These are phyloP conservation scores for Ispidina lecontei DNA, from an alignment of 2,797 vertebrate genomes.

Conservation along the genomic window DNA sequence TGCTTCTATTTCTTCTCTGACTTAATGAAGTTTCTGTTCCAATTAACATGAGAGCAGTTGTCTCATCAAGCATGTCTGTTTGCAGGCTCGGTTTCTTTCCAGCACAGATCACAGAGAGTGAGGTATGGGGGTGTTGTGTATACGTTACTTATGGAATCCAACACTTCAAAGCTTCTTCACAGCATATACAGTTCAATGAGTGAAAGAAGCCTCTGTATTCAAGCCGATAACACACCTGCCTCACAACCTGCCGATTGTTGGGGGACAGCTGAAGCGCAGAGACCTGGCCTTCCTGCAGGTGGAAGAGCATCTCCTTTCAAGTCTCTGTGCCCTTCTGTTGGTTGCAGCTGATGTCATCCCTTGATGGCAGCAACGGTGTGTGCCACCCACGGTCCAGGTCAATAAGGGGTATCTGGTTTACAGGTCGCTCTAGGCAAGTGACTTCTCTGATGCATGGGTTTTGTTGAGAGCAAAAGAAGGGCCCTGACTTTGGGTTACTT, in stretches of 20 bases:
- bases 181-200: neutral
- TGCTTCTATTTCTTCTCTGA: neutral
- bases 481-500: neutral
- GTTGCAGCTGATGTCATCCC: conserved; percentile 42
- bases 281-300: neutral
- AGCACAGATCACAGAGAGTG: neutral
- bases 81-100: neutral
- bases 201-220: conserved; percentile 2
- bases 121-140: neutral
- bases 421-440: neutral
- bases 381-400: neutral
- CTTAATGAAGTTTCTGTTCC: neutral
- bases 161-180: conserved; percentile 27
- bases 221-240: neutral
- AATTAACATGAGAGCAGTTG: neutral
- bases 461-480: neutral
- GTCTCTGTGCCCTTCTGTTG: neutral
- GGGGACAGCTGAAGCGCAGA: conserved; percentile 52
- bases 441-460: neutral
- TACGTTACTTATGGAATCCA: conserved; percentile 11
- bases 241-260: conserved; percentile 46
- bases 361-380: rapidly evolving
- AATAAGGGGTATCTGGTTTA: neutral
- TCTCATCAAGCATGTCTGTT: neutral
- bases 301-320: conserved; percentile 50